Evolutionary conservation across 2,797 vertebrate species (phyloP).

Genomic region (Sebastes reedi): DNA sequence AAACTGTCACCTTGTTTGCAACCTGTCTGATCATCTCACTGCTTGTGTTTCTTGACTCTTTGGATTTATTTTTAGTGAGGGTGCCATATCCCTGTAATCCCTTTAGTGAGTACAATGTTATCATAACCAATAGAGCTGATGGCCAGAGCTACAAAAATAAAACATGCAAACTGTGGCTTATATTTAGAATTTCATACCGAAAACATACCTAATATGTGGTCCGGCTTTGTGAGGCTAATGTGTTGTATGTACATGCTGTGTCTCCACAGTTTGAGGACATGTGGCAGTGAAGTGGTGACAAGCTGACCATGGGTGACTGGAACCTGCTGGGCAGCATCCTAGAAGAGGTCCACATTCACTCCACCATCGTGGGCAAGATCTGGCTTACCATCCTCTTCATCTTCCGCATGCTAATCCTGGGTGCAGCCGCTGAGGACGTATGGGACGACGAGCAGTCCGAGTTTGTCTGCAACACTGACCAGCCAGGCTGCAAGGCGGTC

Average conservation of each 20-base stretch:
- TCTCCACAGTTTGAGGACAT: slow-evolving; percentile 78
- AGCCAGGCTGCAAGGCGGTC: slow-evolving; percentile 93
- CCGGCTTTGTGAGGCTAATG: neutral
- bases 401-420: slow-evolving; percentile 94
- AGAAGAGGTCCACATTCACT: slow-evolving; percentile 95
- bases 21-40: neutral
- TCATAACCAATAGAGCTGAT: neutral
- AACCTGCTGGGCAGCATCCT: slow-evolving; percentile 94
- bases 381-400: slow-evolving; percentile 97
- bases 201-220: neutral
- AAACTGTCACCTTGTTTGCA: neutral
- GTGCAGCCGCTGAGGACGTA: slow-evolving; percentile 92
- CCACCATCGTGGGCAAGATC: slow-evolving; percentile 94
- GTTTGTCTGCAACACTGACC: slow-evolving; percentile 95
- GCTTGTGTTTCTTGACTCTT: neutral
- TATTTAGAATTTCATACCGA: neutral
- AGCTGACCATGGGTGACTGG: slow-evolving; percentile 94
- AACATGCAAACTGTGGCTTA: neutral
- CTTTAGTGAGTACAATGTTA: neutral
- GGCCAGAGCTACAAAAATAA: neutral
- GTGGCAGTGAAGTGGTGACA: slow-evolving; percentile 75
- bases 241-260: slow-evolving; percentile 12
- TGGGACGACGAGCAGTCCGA: slow-evolving; percentile 94
- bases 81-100: neutral
- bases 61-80: neutral